Base-by-base conservation (phyloP, 92 coral and sea anemone genomes). In the Phenganax stokvisi region DNA sequence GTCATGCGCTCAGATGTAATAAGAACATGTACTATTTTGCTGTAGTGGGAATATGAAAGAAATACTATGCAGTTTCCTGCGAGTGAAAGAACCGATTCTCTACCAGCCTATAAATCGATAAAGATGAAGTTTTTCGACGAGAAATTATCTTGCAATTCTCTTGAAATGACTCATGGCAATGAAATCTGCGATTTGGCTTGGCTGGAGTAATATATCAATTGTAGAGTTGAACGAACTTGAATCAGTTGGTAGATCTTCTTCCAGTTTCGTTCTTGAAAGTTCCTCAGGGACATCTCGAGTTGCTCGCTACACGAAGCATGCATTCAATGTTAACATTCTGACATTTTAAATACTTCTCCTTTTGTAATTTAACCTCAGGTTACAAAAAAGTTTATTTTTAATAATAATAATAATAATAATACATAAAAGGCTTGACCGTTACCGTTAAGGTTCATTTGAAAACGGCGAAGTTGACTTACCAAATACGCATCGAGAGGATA, bases 401-500 rank as follows among this genome's bases (percentile, higher is more conserved):
- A 65, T 65, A 20, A 9, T 65, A 15, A 56, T 56, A 9, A 56
- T 9, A 60, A 60, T 51, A 17, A 69, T 12, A n/a, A 69, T 51
- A 59, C 65, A 59, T 59, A 59, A 13, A 13, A 25, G 65, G 20
- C 55, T 60, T 37, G 47, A 5, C 47, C 47, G 47, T 37, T 37
- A 5, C 47, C 3, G 47, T 37, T 37, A 1, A 37, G 47, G 47
- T 5, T 37, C 47, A 5, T 37, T 37, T 37, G 47, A 37, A 1
- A 28, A 16, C 11, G 8, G 9, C 12, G 44, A 8, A 9, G 9
- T 31, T 25, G 15, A 76, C 96, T 82, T 55, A 89, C 97, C 87
- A 91, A 79, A 70, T 91, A 91, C 37, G 87, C 87, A 89, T 91
- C 97, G 13, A 91, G 79, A 8, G 91, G 97, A 13, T 90, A 91